Conservation (phyloP, 2,888 invertebrate genomes). For the Leucoptera coffeella region DNA sequence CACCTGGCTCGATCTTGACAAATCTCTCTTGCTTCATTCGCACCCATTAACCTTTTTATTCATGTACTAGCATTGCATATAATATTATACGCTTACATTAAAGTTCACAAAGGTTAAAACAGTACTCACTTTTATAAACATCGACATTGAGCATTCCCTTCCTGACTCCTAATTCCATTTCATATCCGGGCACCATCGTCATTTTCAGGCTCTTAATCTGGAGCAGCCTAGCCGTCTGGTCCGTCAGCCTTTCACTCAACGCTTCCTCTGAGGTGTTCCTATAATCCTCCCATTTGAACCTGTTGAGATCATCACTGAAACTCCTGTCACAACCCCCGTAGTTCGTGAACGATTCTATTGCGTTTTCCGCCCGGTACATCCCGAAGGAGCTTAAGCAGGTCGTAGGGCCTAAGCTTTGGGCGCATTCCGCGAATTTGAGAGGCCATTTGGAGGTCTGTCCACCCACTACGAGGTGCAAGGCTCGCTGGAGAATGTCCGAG, state of each 20-base stretch:
- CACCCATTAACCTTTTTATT: too few relatives aligned
- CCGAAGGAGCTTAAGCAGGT: slow-evolving; percentile 54
- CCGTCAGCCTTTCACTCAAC: slow-evolving; percentile 38
- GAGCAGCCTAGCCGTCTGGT: slow-evolving; percentile 42
- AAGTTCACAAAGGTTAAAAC: not conserved
- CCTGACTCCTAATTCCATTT: slow-evolving; percentile 42
- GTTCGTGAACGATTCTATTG: slow-evolving; percentile 11
- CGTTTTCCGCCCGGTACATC: slow-evolving; percentile 40
- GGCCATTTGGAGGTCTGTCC: slow-evolving; percentile 9
- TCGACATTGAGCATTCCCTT: slow-evolving; percentile 40
- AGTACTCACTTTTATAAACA: slow-evolving; percentile 35
- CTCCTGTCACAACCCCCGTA: slow-evolving; percentile 10
- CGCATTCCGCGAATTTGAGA: slow-evolving; percentile 14
- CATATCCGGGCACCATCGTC: slow-evolving; percentile 41
- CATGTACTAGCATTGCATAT: too few relatives aligned
- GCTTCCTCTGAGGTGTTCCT: slow-evolving; percentile 33
- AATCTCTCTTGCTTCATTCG: too few relatives aligned
- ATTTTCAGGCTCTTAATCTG: slow-evolving; percentile 40
- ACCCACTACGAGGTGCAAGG: slow-evolving; percentile 11
- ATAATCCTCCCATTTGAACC: slow-evolving; percentile 36
- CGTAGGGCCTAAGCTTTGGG: slow-evolving; percentile 25
- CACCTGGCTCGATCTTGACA: too few relatives aligned
- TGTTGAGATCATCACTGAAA: slow-evolving; percentile 17
- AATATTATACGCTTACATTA: too few relatives aligned
- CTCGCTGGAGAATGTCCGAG: slow-evolving; percentile 6